phyloP scores from a whole-genome alignment of 2,113 vertebrate genomes.

The Taurulus bubalis region DNA sequence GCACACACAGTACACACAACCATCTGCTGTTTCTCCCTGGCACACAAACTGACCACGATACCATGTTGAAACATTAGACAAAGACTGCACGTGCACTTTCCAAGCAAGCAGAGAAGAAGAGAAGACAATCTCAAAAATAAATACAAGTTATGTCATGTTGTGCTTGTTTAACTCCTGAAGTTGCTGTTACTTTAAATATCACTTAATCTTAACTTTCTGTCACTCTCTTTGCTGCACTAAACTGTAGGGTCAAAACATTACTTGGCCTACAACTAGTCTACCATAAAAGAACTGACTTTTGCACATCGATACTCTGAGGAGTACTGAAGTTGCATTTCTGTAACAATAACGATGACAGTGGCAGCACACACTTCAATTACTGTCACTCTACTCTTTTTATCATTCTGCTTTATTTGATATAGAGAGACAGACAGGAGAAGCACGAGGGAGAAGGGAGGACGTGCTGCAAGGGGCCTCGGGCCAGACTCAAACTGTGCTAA shows the following conservation, averaged over 20 bases:
- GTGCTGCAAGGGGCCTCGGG: not conserved
- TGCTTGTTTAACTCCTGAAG: not conserved
- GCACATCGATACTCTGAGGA: not conserved
- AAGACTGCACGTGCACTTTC: not conserved
- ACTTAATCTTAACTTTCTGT: not conserved
- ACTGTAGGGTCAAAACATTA: not conserved
- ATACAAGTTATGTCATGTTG: not conserved
- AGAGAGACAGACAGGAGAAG: not conserved
- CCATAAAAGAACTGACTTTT: not conserved
- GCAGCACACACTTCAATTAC: slow-evolving; percentile 35
- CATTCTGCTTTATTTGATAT: not conserved
- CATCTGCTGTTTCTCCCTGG: too few species aligned
- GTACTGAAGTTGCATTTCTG: slow-evolving; percentile 7
- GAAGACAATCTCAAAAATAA: not conserved
- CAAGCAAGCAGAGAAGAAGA: not conserved
- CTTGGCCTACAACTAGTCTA: not conserved
- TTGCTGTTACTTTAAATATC: not conserved
- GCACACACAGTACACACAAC: too few species aligned
- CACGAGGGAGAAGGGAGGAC: not conserved
- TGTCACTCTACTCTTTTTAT: not conserved
- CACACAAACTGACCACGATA: not conserved
- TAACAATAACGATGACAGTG: slow-evolving; percentile 20
- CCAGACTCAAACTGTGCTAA: not conserved
- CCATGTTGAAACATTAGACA: not conserved
- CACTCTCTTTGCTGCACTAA: not conserved